Conservation (phyloP, 2,888 invertebrate species). For the Dermolepida albohirtum region DNA sequence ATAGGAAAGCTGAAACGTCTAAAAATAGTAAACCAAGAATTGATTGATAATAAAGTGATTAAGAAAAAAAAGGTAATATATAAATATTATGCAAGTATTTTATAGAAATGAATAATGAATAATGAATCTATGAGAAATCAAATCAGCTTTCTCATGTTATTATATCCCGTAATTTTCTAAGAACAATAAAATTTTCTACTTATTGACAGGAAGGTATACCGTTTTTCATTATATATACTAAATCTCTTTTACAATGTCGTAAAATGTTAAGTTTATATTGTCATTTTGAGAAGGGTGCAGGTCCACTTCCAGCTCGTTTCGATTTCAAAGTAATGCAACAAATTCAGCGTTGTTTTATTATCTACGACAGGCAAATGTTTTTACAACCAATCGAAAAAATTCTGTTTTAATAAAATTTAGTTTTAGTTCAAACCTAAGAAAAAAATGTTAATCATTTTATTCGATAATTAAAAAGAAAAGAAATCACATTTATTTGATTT, state of each 20-base stretch:
- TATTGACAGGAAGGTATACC: constrained; percentile 22
- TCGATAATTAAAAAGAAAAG: too few species aligned
- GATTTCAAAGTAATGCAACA: neutral
- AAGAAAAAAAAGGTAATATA: too few species aligned
- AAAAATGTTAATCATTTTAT: too few species aligned
- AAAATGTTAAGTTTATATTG: constrained; percentile 34
- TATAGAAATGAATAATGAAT: constrained; percentile 7
- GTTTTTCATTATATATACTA: constrained; percentile 26
- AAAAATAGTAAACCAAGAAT: too few species aligned
- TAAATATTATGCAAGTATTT: too few species aligned
- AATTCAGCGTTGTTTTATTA: neutral
- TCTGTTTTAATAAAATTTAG: too few species aligned
- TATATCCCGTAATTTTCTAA: constrained; percentile 13
- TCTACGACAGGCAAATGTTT: too few species aligned
- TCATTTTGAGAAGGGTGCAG: constrained; percentile 23
- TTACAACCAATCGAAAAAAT: too few species aligned
- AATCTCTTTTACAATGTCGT: constrained; percentile 33
- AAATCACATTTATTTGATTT: too few species aligned
- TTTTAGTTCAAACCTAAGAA: too few species aligned
- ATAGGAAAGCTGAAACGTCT: too few species aligned
- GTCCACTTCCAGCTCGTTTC: constrained; percentile 13
- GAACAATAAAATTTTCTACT: constrained; percentile 33
- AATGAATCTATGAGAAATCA: neutral
- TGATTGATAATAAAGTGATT: too few species aligned
- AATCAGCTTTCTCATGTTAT: constrained; percentile 19